Base-by-base conservation (phyloP, 2,888 invertebrate genomes). In the Frankliniella fusca region DNA sequence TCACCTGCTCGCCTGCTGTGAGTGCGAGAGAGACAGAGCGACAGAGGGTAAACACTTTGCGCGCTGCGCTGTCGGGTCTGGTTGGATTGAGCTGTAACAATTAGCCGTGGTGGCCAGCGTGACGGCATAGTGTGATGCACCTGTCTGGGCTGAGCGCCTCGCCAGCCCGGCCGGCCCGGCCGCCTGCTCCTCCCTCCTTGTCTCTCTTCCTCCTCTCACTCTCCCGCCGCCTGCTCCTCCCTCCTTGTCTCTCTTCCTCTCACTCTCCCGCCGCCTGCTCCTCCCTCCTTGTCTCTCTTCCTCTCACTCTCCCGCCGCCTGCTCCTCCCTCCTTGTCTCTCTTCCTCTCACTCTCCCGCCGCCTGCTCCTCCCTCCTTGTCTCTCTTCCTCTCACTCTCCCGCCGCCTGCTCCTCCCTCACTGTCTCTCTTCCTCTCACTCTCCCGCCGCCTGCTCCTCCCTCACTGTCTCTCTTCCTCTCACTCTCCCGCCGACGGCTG, bases 61-160 rank as follows among this genome's bases (percentile, higher is more conserved):
- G 38, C 38, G 2, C 5, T 38, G 38, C 38, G 38, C 38, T 38
- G 38, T 38, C 38, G 5, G 38, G 38, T 38, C 38, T 38, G 38
- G 54, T 15, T 54, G 27, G 70, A 70, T 70, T 70, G 70, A 70
- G 70, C 23, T 23, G 70, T 70, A 70, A 70, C 70, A 70, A 70
- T 70, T 70, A 70, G 70, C 70, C 70, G 70, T 23, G 70, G 70
- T 70, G 70, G 70, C 23, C 70, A 70, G 70, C 70, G 70, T 70
- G 70, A 70, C 70, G 70, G 11, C 7, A 61, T 38, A 18, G 54
- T 15, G 18, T 54, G 54, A 54, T 54, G 54, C 54, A 54, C 54
- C 54, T 54, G 54, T 54, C 54, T 54, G 54, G 3, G 38, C 54
- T 8, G 54, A n/a, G n/a, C n/a, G n/a, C n/a, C n/a, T n/a, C n/a